Conservation (phyloP, 2,113 vertebrate species). For the Cephalopterus ornatus region DNA sequence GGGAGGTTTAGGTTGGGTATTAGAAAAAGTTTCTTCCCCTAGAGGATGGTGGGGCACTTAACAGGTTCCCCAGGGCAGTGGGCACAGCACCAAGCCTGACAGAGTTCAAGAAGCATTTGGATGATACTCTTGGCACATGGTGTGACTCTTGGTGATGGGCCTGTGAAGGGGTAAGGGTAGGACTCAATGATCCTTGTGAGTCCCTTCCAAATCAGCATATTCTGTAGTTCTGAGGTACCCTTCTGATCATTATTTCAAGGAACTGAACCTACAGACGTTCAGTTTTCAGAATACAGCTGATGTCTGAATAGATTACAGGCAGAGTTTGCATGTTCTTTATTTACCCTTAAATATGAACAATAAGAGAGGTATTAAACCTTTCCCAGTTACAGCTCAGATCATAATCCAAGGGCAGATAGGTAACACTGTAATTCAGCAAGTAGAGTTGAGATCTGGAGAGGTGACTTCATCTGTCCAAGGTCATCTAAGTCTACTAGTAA, state of each 20-base stretch:
- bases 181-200: background rate
- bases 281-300: background rate
- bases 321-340: background rate
- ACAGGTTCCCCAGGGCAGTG: background rate
- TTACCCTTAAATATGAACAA: background rate
- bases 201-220: background rate
- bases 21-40: background rate
- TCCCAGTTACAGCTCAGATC: background rate
- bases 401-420: background rate
- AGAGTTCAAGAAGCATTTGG: background rate
- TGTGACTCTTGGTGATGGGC: too few relatives aligned
- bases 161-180: background rate
- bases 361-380: background rate
- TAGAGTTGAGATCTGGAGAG: background rate
- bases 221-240: background rate
- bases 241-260: background rate
- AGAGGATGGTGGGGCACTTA: background rate
- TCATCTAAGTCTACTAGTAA: background rate
- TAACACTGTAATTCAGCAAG: background rate
- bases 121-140: background rate
- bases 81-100: background rate
- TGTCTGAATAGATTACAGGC: background rate
- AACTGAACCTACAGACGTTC: background rate
- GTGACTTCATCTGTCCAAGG: background rate
- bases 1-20: background rate